These are phyloP conservation scores for Armadillidium nasatum DNA, from an alignment of 1,140 invertebrate species.

Conservation along the genomic window DNA sequence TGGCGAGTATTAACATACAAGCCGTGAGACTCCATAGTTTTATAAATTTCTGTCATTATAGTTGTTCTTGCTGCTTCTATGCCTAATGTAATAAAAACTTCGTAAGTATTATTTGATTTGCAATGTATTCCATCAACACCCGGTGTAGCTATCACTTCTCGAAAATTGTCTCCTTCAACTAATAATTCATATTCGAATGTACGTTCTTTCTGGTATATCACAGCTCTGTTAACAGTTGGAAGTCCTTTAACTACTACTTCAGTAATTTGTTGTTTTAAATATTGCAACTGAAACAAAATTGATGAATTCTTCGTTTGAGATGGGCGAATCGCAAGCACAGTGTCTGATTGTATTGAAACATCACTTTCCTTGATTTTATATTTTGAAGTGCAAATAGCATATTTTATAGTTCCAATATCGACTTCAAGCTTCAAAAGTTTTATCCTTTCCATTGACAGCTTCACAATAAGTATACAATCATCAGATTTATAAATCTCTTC, in stretches of 20 bases:
- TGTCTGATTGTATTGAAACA: constrained; percentile 63
- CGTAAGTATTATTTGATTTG: constrained; percentile 89
- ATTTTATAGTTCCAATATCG: constrained; percentile 53
- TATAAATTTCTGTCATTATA: constrained; percentile 94
- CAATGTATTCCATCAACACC: constrained; percentile 74
- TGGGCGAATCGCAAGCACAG: constrained; percentile 71
- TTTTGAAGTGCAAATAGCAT: constrained; percentile 53
- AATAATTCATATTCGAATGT: constrained; percentile 69
- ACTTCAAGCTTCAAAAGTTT: constrained; percentile 70
- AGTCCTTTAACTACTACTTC: constrained; percentile 86
- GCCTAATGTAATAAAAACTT: constrained; percentile 72
- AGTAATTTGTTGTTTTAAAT: constrained; percentile 70
- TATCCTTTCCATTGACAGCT: constrained; percentile 77
- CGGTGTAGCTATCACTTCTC: constrained; percentile 87
- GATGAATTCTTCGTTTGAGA: constrained; percentile 61
- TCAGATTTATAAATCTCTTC: constrained; percentile 84
- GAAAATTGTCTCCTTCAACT: constrained; percentile 92
- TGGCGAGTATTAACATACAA: constrained; percentile 96
- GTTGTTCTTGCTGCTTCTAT: constrained; percentile 93
- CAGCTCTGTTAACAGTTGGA: constrained; percentile 79
- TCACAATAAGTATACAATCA: constrained; percentile 82
- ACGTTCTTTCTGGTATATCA: constrained; percentile 81
- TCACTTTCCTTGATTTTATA: constrained; percentile 59
- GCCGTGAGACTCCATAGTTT: constrained; percentile 95
- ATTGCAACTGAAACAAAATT: constrained; percentile 72